Conservation (phyloP, 64 coral and sea anemone genomes). For the Acropora yongei region DNA sequence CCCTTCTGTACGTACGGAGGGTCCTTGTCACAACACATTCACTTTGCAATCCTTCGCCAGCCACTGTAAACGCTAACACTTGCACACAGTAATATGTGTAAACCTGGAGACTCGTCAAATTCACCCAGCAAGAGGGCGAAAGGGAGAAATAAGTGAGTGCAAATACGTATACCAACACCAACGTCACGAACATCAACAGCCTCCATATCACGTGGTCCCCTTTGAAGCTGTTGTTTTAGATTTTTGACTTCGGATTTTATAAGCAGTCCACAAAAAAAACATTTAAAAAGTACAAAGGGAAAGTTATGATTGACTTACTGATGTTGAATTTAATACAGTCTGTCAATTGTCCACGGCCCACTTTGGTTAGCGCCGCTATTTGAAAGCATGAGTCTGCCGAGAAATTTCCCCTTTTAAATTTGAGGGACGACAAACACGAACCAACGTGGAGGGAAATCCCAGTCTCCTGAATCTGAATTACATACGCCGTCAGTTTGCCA, state of each 20-base stretch:
- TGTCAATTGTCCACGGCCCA: slow-evolving; percentile 1
- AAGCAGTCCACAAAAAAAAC: too few relatives aligned
- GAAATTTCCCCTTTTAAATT: slow-evolving; percentile 9
- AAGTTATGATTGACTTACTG: background rate
- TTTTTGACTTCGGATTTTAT: too few relatives aligned
- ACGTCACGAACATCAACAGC: too few relatives aligned
- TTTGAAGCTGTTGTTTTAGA: too few relatives aligned
- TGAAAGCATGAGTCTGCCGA: slow-evolving; percentile 11
- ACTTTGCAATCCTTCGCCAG: background rate
- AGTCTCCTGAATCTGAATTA: background rate
- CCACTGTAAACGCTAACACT: background rate
- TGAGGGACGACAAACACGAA: background rate
- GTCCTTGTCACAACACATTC: slow-evolving; percentile 1
- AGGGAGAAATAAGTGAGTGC: too few relatives aligned
- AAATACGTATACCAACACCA: too few relatives aligned
- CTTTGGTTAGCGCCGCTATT: slow-evolving; percentile 19
- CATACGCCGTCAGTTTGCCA: background rate
- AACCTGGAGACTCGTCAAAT: background rate
- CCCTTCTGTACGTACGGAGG: too few relatives aligned
- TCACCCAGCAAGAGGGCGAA: background rate
- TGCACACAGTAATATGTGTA: slow-evolving; percentile 33
- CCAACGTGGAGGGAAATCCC: background rate
- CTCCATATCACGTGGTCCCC: too few relatives aligned
- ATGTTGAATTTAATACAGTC: background rate
- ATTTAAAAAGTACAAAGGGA: too few relatives aligned